A percentile compares a stretch with the other conserved stretches of the same genome.
These are phyloP conservation scores for Heliothis subflexa DNA, from an alignment of 1,140 invertebrate species.

Conservation along the genomic window DNA sequence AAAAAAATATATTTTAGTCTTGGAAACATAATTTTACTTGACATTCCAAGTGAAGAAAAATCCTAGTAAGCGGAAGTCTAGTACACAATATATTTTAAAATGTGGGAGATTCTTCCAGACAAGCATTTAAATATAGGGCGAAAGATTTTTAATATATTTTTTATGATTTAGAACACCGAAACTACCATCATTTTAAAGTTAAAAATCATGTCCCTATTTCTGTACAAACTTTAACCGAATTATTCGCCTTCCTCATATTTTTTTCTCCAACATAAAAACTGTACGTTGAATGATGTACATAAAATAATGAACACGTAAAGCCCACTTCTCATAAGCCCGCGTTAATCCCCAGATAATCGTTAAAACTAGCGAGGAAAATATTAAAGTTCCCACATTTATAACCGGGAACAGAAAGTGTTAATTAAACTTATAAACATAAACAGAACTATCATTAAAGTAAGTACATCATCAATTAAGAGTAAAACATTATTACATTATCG, in stretches of 20 bases:
- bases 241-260: background rate
- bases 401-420: constrained; percentile 6
- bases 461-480: too few relatives aligned
- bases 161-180: too few relatives aligned
- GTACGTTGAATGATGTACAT: constrained; percentile 8
- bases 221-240: background rate
- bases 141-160: too few relatives aligned
- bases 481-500: too few relatives aligned
- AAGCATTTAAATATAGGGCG: too few relatives aligned
- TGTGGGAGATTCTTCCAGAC: too few relatives aligned
- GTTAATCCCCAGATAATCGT: constrained; percentile 19
- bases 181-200: too few relatives aligned
- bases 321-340: constrained; percentile 6
- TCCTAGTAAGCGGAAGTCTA: too few relatives aligned
- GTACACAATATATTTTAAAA: too few relatives aligned
- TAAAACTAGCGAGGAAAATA: constrained; percentile 22
- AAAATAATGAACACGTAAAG: constrained; percentile 7
- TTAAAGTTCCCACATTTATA: constrained; percentile 28
- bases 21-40: too few relatives aligned
- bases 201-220: background rate
- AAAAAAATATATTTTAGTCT: too few relatives aligned
- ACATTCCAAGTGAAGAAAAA: too few relatives aligned
- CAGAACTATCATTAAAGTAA: background rate
- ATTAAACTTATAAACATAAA: constrained; percentile 27
- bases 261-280: background rate